Conservation (phyloP, 2,797 vertebrate genomes). For the Agapornis canus region DNA sequence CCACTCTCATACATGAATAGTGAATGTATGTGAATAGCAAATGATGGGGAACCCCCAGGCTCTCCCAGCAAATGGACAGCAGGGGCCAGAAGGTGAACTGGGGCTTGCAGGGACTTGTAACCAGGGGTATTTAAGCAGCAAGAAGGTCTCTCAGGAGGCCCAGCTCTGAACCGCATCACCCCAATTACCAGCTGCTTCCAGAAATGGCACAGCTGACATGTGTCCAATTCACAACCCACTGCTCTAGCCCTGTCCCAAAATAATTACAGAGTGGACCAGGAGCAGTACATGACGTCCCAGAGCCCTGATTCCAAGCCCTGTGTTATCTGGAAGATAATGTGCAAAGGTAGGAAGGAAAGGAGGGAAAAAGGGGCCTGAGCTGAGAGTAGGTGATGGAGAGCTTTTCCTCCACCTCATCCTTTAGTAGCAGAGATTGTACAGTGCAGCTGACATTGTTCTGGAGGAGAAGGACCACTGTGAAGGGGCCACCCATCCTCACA, state of each 20-base stretch:
- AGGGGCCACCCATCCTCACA: not conserved
- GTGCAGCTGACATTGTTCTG: fast-evolving
- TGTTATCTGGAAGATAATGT: not conserved
- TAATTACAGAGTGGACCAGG: not conserved
- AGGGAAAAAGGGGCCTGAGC: not conserved
- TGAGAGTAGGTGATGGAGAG: not conserved
- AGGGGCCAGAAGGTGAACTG: not conserved
- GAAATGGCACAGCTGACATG: not conserved
- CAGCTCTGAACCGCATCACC: not conserved
- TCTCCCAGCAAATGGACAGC: not conserved
- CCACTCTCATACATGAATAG: not conserved
- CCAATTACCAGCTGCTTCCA: not conserved
- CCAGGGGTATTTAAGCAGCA: not conserved
- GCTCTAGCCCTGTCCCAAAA: not conserved
- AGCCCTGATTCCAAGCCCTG: not conserved
- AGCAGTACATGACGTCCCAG: not conserved
- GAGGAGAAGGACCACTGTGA: not conserved
- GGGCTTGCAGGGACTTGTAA: not conserved
- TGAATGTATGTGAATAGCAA: not conserved
- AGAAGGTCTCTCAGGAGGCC: not conserved
- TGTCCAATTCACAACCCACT: not conserved
- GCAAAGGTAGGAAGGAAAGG: not conserved
- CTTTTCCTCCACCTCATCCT: fast-evolving
- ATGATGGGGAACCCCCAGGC: not conserved
- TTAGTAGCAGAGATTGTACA: not conserved